Conservation (phyloP, 2,797 vertebrate species). For the Hephaestus fuliginosus region DNA sequence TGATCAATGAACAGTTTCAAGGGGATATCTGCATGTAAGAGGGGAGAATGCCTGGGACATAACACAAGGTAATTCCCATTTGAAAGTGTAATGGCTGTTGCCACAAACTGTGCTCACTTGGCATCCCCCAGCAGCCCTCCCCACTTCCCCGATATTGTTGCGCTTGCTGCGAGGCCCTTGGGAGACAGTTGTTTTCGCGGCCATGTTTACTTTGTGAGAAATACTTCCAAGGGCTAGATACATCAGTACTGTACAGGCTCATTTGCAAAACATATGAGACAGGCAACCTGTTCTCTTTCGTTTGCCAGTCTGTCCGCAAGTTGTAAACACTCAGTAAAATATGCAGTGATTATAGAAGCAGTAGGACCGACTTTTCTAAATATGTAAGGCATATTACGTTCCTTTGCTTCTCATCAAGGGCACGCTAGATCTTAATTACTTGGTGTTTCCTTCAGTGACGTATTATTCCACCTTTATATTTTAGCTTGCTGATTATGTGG, state of each 20-base stretch:
- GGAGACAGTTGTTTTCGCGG: constrained; percentile 57
- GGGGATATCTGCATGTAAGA: constrained; percentile 62
- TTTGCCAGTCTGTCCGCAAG: constrained; percentile 57
- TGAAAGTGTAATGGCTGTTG: constrained; percentile 64
- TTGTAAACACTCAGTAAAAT: constrained; percentile 71
- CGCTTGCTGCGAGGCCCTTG: constrained; percentile 42
- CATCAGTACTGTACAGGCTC: constrained; percentile 59
- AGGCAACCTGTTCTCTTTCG: constrained; percentile 70
- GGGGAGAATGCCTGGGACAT: constrained; percentile 40
- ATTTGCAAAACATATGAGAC: constrained; percentile 80
- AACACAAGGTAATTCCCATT: constrained; percentile 61
- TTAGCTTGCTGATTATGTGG: neutral
- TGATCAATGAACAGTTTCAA: constrained; percentile 75
- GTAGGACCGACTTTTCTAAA: constrained; percentile 41
- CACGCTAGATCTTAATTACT: constrained; percentile 34
- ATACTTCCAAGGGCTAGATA: constrained; percentile 62
- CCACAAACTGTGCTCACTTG: constrained; percentile 52
- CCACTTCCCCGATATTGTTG: neutral
- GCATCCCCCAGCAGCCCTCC: constrained; percentile 22
- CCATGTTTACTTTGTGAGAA: constrained; percentile 70
- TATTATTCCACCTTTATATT: constrained; percentile 14
- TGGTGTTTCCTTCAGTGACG: constrained; percentile 19
- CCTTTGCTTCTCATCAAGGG: constrained; percentile 54
- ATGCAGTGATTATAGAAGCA: constrained; percentile 66
- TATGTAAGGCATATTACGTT: constrained; percentile 25